Conservation (phyloP, 2,888 invertebrate species). For the Euproctis similis region DNA sequence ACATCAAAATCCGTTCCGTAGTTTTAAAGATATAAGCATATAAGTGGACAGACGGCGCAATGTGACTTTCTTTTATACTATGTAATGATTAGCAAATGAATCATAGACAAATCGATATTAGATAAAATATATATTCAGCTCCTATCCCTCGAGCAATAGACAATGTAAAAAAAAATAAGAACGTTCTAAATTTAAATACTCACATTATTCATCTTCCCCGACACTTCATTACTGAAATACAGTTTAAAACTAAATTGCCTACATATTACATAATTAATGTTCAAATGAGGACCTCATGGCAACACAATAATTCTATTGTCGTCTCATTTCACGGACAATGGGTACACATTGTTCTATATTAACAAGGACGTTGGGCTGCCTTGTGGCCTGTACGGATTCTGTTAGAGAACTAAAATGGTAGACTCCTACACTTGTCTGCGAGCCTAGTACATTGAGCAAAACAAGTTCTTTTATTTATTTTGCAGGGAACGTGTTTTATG, state of each 20-base stretch:
- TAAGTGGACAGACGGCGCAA: no score
- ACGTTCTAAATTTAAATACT: slow-evolving; percentile 2
- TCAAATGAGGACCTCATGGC: slow-evolving; percentile 6
- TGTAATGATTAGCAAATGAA: no score
- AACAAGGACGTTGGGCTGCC: slow-evolving; percentile 37
- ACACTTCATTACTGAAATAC: not conserved
- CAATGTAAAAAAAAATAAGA: no score
- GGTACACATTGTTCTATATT: slow-evolving; percentile 27
- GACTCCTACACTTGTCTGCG: slow-evolving; percentile 37
- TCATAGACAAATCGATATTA: no score
- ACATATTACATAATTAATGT: not conserved
- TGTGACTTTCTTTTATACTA: no score
- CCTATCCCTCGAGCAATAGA: no score
- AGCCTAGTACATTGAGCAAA: slow-evolving; percentile 38
- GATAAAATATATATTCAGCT: no score
- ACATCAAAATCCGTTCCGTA: no score
- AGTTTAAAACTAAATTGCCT: slow-evolving; percentile 1
- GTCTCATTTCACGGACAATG: slow-evolving; percentile 12
- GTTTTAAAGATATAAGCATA: no score
- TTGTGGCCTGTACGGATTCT: slow-evolving; percentile 20
- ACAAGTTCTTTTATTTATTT: slow-evolving; percentile 8
- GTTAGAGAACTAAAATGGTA: slow-evolving; percentile 25
- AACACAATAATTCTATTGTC: slow-evolving; percentile 9
- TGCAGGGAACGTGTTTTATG: slow-evolving; percentile 3
- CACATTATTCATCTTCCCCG: slow-evolving; percentile 2